Base-by-base conservation (phyloP, 2,888 invertebrate species). In the Galeruca laticollis region DNA sequence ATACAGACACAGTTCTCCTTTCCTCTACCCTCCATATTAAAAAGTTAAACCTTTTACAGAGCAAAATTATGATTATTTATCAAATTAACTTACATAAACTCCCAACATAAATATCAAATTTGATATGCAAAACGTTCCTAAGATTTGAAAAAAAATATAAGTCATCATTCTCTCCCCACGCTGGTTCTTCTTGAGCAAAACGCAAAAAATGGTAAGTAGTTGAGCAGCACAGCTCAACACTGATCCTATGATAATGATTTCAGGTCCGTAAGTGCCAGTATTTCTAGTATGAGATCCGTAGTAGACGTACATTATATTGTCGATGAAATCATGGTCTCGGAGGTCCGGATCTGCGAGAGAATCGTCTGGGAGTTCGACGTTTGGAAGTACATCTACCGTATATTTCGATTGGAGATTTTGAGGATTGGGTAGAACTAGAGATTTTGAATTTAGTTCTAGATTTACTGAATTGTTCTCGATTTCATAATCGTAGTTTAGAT, bases 301-400 rank as follows among this genome's bases (percentile, higher is more conserved):
- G 77, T 92, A 92, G 47, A 92, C 87, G 79, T 92, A 92, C 82
- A 92, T 91, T 57, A 92, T 89, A 79, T 91, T 92, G 79, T 92
- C 92, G 62, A 93, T 93, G 49, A 91, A 89, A 77, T 92, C 91
- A 77, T 91, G 91, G 74, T 91, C 91, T 75, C 89, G 89, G 3
- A 92, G 84, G 81, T 92, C 91, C 0, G 88, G 88, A 77, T 91
- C 91, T 0, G 90, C 90, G 47, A 91, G 80, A 0, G 90, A 90
- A 78, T 90, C 89, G 70, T 90, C 90, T 0, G 90, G 90, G 4
- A 91, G 76, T 52, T 89, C 89, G 2, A 88, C 52, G 60, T 89
- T 88, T 2, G 86, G 82, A 5, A 85, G 75, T 10, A 88, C 87
- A 76, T 84, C 88, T 81, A 81, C 82, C 79, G 76, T 75, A 84